A percentile compares a stretch with the other conserved stretches of the same genome.
phyloP scores from a whole-genome alignment of 2,797 vertebrate species.

The Sebastiscus albofasciatus region DNA sequence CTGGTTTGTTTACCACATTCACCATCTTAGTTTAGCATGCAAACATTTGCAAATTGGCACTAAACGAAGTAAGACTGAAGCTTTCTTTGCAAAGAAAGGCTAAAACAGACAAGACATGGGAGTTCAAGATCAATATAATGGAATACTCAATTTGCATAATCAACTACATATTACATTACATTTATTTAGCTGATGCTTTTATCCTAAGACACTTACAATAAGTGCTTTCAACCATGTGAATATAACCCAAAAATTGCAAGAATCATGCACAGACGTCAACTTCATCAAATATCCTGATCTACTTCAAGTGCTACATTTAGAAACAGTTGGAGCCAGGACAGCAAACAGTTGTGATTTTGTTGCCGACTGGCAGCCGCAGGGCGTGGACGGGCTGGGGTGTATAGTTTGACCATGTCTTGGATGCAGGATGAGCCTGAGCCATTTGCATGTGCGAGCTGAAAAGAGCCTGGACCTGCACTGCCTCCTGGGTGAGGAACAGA shows the following conservation, averaged over 20 bases:
- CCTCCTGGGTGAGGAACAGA: neutral
- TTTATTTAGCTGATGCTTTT: neutral
- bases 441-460: neutral
- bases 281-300: neutral
- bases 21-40: neutral
- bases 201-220: neutral
- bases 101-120: neutral
- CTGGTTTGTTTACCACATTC: neutral
- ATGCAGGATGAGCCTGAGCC: neutral
- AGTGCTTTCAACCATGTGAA: neutral
- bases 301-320: neutral
- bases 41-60: neutral
- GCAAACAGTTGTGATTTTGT: neutral
- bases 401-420: neutral
- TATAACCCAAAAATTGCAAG: neutral
- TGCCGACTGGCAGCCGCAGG: neutral
- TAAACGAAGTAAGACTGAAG: neutral
- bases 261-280: neutral
- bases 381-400: too few relatives aligned
- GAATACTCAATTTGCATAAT: neutral
- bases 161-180: neutral
- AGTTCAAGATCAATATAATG: neutral
- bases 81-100: neutral
- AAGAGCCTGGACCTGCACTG: neutral
- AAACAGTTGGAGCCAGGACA: neutral